Percentiles rank a stretch among this genome's conserved stretches.
These are phyloP conservation scores for Pedionomus torquatus DNA, from an alignment of 2,113 vertebrate species.

Conservation along the genomic window DNA sequence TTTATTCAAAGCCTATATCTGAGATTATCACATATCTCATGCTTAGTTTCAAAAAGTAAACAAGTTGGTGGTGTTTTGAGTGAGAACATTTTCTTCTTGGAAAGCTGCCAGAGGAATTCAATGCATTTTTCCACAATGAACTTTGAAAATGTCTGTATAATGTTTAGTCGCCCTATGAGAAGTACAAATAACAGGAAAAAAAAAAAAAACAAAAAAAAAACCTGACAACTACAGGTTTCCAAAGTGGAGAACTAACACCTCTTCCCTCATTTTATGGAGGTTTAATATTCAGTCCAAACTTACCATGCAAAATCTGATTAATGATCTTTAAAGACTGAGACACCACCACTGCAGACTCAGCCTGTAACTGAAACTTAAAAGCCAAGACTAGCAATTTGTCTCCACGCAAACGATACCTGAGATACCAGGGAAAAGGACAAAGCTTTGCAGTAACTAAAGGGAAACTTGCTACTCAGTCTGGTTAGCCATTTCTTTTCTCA, in stretches of 20 bases:
- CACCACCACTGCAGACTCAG: neutral
- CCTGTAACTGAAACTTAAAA: neutral
- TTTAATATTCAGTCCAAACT: neutral
- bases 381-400: neutral
- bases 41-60: neutral
- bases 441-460: neutral
- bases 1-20: neutral
- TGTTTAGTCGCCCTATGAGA: neutral
- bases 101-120: neutral
- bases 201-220: neutral
- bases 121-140: neutral
- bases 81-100: neutral
- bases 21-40: neutral
- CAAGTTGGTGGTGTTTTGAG: neutral
- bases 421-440: neutral
- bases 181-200: neutral
- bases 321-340: neutral
- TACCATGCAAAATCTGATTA: neutral
- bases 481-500: neutral
- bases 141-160: neutral
- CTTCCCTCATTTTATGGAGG: neutral
- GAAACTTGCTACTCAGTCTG: neutral
- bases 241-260: neutral
- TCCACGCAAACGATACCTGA: neutral
- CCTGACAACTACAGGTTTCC: neutral